Evolutionary conservation across 1,140 invertebrate genomes (phyloP).

Genomic region (Laupala kohalensis): DNA sequence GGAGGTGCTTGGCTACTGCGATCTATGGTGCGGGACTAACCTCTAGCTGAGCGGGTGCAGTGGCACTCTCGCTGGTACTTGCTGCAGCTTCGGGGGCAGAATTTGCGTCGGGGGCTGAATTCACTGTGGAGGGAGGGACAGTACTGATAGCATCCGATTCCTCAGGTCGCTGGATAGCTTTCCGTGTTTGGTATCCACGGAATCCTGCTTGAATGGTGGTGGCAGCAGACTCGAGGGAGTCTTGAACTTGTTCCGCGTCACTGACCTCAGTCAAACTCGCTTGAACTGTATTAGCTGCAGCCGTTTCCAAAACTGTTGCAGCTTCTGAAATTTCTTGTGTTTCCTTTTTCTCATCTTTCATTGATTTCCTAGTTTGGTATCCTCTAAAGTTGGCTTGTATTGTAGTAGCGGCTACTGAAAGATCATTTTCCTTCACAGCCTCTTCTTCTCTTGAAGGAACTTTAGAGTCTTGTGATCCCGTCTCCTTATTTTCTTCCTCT

Average conservation of each 20-base stretch:
- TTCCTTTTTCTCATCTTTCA: background rate
- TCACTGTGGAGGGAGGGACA: no score
- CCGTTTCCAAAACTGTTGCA: background rate
- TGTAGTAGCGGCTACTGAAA: slow-evolving; percentile 16
- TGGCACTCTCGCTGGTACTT: background rate
- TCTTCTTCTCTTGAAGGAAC: background rate
- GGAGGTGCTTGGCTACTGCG: background rate
- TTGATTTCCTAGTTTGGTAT: slow-evolving; percentile 15
- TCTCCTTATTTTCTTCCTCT: slow-evolving; percentile 9
- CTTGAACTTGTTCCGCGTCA: no score
- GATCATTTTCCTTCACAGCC: background rate
- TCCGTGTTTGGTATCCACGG: slow-evolving; percentile 18
- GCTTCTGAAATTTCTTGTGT: background rate
- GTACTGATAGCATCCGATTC: no score
- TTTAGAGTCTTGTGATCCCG: background rate
- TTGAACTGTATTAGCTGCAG: slow-evolving; percentile 19
- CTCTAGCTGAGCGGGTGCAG: background rate
- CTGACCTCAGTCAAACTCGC: no score
- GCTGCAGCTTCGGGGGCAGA: no score
- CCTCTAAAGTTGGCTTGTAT: slow-evolving; percentile 20
- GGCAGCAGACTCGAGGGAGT: no score
- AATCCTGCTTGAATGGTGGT: slow-evolving; percentile 19
- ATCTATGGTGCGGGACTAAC: background rate
- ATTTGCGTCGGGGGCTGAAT: no score
- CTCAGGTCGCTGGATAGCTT: no score